These are phyloP conservation scores for Chunga burmeisteri DNA, from an alignment of 2,113 vertebrate genomes.

Conservation along the genomic window DNA sequence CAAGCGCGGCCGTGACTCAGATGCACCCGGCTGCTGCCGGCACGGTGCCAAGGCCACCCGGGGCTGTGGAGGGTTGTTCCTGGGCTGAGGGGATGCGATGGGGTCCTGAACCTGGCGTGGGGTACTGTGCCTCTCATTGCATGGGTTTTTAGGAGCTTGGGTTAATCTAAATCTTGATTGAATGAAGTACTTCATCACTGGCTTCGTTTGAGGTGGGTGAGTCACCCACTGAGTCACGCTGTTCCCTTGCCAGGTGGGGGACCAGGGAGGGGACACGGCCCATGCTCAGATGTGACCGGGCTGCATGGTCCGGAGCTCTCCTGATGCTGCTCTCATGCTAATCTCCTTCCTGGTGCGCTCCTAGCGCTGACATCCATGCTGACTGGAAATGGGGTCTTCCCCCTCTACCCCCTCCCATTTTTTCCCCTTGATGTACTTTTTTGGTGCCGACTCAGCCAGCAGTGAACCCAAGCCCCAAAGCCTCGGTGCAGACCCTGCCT, in stretches of 20 bases:
- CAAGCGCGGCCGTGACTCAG: not conserved
- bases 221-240: not conserved
- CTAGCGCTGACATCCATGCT: rapidly evolving
- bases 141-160: not conserved
- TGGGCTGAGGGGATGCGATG: rapidly evolving
- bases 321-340: rapidly evolving
- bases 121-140: not conserved
- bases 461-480: too few relatives aligned
- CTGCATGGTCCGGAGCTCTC: not conserved
- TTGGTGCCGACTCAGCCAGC: not conserved
- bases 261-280: not conserved
- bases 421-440: too few relatives aligned
- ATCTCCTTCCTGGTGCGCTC: rapidly evolving
- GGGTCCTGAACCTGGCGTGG: not conserved
- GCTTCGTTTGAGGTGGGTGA: not conserved
- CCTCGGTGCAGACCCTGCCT: not conserved
- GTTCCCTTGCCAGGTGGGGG: not conserved
- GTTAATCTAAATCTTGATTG: not conserved
- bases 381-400: not conserved
- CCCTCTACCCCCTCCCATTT: rapidly evolving
- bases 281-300: not conserved
- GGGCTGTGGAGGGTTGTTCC: not conserved
- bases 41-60: not conserved
- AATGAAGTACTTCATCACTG: not conserved
- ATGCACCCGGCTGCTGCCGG: not conserved